Evolutionary conservation across 2,113 vertebrate genomes (phyloP), one percentile per base, ranked within the genome.

Genomic region (Anas platyrhynchos): DNA sequence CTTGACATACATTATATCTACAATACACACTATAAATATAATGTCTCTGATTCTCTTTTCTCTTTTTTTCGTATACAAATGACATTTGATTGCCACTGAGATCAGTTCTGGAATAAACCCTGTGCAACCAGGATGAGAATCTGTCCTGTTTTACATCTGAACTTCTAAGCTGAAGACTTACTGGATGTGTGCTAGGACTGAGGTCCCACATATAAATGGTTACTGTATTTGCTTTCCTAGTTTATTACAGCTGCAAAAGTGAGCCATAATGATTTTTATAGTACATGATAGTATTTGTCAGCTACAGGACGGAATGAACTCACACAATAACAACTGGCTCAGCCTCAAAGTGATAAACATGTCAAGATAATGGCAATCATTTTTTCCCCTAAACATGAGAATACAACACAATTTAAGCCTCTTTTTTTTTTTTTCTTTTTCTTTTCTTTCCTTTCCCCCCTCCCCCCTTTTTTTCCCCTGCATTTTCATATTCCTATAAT

Each of bases 341-440:
- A 93, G 81, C 59, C 91, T 93, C 93, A 94, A 91, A 89, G 96
- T 94, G 94, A 96, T 95, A 97, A 97, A 97, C 41, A 91, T 95
- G 93, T 97, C 96, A 91, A 92, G 95, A 96, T 97, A 96, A 96
- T 69, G 2, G 91, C 83, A 95, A 93, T 89, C 25, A 82, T 86
- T 91, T 92, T 68, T 74, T 84, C 52, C 3, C 76, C 84, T 73
- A 72, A 91, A 80, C 56, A 87, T 0, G 0, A 95, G 75, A 91
- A 86, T 72, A 93, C 71, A 79, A 48, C 66, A 29, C 88, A 89
- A 94, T 95, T 94, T 93, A 81, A 94, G 89, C 1, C 83, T 84
- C 48, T 10, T 83, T 96, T 86, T 82, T 91, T 54, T 50, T 50
- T 4, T 65, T 38, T 65, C 75, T 73, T 86, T 61, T 9, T 83